Percentiles rank a stretch among this genome's conserved stretches.
phyloP scores from a whole-genome alignment of 2,113 vertebrate genomes.

The Eublepharis macularius region DNA sequence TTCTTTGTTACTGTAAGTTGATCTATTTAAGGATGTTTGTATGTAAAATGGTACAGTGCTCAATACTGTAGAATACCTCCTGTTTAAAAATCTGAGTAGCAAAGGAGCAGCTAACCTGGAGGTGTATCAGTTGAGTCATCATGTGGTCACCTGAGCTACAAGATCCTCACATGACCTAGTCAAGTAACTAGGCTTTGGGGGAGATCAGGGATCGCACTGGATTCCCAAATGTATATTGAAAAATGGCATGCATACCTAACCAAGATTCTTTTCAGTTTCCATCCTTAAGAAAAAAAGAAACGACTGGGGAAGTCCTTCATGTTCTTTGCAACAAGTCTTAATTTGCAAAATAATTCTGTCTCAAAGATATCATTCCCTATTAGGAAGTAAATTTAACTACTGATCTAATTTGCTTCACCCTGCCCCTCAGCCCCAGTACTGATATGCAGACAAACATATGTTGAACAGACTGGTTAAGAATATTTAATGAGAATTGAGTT shows the following conservation, averaged over 20 bases:
- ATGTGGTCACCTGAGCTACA: too few species aligned
- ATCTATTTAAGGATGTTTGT: not conserved
- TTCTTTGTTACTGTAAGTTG: not conserved
- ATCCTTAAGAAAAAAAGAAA: conserved; percentile 26
- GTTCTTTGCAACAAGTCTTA: not conserved
- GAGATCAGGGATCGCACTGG: too few species aligned
- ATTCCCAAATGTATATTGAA: not conserved
- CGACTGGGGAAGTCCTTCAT: not conserved
- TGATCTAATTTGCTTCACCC: conserved; percentile 66
- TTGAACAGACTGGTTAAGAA: conserved; percentile 66
- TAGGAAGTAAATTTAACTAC: conserved; percentile 62
- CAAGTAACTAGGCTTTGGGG: too few species aligned
- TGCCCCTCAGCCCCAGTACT: conserved; percentile 50
- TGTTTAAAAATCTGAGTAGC: too few species aligned
- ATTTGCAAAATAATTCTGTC: conserved; percentile 35
- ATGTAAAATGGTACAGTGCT: too few species aligned
- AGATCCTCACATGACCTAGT: too few species aligned
- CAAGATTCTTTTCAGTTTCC: not conserved
- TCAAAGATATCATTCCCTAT: conserved; percentile 51
- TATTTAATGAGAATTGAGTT: conserved; percentile 71
- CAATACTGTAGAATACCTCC: too few species aligned
- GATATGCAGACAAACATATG: conserved; percentile 68
- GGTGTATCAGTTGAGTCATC: too few species aligned
- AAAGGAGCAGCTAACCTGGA: too few species aligned
- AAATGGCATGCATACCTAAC: conserved; percentile 2